Percentiles rank a stretch among this genome's conserved stretches.
phyloP scores from a whole-genome alignment of 2,888 invertebrate species.

The Timema podura region DNA sequence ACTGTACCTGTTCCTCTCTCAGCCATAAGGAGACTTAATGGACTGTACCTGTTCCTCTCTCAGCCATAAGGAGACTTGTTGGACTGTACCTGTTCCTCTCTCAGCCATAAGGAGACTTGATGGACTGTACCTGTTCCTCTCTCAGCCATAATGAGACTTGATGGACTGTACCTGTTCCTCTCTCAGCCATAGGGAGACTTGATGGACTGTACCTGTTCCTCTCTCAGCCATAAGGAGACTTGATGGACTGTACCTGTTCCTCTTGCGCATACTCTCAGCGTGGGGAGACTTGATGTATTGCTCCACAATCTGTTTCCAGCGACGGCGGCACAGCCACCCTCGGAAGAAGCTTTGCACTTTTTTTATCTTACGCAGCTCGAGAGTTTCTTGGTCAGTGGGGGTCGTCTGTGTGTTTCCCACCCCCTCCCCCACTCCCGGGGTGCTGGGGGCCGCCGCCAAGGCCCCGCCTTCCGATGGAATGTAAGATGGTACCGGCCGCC shows the following conservation, averaged over 20 bases:
- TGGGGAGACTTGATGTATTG: conserved; percentile 92
- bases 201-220: no score
- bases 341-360: conserved; percentile 84
- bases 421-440: conserved; percentile 25
- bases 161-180: no score
- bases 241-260: conserved; percentile 65
- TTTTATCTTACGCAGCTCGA: conserved; percentile 84
- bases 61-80: no score
- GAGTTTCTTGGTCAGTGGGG: conserved; percentile 49
- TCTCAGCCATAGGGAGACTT: no score
- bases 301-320: conserved; percentile 94
- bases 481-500: conserved; percentile 52
- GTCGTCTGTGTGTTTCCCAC: conserved; percentile 22
- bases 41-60: no score
- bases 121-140: no score
- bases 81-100: no score
- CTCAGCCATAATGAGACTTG: no score
- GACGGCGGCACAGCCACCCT: conserved; percentile 84
- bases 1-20: no score
- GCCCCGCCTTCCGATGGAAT: conserved; percentile 19
- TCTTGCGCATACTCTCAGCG: conserved; percentile 88
- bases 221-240: not conserved
- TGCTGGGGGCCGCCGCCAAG: conserved; percentile 30
- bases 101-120: no score
- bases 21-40: no score